phyloP scores from a whole-genome alignment of 2,888 invertebrate species.

The Liopterus haemorrhoidalis region DNA sequence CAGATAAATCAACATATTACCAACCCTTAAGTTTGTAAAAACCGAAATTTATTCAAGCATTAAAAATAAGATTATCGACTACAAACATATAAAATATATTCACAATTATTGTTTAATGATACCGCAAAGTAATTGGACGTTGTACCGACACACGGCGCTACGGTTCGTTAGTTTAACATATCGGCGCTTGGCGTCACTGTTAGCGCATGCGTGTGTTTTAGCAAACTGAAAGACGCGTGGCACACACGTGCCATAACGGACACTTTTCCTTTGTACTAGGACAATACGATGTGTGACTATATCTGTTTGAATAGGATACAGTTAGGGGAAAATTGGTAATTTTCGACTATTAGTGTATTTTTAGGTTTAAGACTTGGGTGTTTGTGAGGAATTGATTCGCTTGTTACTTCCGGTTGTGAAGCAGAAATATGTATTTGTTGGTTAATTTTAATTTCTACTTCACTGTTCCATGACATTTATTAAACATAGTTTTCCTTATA shows the following conservation, averaged over 20 bases:
- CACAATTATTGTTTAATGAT: slow-evolving; percentile 43
- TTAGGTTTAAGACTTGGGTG: too few species aligned
- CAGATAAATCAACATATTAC: too few species aligned
- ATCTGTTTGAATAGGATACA: slow-evolving; percentile 7
- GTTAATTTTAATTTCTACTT: too few species aligned
- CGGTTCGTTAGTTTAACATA: slow-evolving; percentile 43
- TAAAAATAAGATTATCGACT: background rate
- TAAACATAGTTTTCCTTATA: too few species aligned
- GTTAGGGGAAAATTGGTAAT: too few species aligned
- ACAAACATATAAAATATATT: slow-evolving; percentile 16
- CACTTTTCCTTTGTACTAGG: background rate
- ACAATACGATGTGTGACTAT: slow-evolving; percentile 5
- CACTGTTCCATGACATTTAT: too few species aligned
- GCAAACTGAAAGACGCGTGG: background rate
- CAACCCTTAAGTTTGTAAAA: too few species aligned
- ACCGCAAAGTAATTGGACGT: slow-evolving; percentile 46
- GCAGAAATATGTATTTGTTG: too few species aligned
- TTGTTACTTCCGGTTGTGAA: too few species aligned
- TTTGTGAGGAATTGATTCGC: too few species aligned
- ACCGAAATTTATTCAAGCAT: background rate
- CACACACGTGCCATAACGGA: slow-evolving; percentile 1
- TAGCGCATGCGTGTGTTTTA: background rate
- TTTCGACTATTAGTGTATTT: too few species aligned
- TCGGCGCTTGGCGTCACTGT: slow-evolving; percentile 33
- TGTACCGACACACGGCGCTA: slow-evolving; percentile 41